A percentile compares a stretch with the other conserved stretches of the same genome.
phyloP scores from a whole-genome alignment of 2,888 invertebrate species.

The Acanthosepion esculentum region DNA sequence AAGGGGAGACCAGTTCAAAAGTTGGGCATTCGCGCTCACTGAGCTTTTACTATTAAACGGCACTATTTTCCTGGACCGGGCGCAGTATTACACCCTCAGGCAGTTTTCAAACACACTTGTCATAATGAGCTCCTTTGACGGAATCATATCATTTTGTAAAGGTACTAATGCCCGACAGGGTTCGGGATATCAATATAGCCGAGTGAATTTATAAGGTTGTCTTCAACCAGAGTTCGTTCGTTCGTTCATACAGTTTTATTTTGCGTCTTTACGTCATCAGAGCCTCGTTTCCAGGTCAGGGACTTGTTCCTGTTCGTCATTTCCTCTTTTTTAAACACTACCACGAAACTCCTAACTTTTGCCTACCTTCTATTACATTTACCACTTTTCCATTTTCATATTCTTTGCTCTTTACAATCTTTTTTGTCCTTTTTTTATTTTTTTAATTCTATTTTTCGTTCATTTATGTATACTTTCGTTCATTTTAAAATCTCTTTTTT shows the following conservation, averaged over 20 bases:
- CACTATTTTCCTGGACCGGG: not conserved
- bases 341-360: not conserved
- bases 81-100: not conserved
- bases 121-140: conserved; percentile 7
- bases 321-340: not conserved
- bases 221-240: not conserved
- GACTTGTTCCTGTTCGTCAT: not conserved
- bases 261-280: not conserved
- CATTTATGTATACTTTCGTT: too few species aligned
- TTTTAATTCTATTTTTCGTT: too few species aligned
- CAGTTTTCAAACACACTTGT: not conserved
- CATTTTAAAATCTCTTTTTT: too few species aligned
- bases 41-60: not conserved
- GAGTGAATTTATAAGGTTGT: conserved; percentile 33
- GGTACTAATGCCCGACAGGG: not conserved
- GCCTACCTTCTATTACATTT: not conserved
- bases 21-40: not conserved
- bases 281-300: not conserved
- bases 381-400: not conserved
- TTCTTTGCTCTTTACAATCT: not conserved
- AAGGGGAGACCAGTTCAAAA: not conserved
- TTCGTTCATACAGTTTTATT: not conserved
- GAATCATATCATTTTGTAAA: conserved; percentile 1
- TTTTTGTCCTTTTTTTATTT: too few species aligned
- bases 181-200: not conserved